Evolutionary conservation across 2,113 vertebrate genomes (phyloP).

Genomic region (Tragelaphus imberbis): DNA sequence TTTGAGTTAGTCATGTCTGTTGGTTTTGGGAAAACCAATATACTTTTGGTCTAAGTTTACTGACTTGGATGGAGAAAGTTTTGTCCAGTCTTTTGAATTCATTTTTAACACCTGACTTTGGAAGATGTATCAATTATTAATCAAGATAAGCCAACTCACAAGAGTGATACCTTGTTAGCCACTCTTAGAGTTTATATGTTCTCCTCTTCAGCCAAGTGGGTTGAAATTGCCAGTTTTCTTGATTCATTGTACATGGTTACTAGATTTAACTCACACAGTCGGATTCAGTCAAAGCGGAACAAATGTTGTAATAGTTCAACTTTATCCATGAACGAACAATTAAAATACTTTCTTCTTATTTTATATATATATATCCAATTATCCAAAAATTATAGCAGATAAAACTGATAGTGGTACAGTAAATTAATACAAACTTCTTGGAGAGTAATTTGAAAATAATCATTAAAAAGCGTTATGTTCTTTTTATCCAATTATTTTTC

Average conservation of each 20-base stretch:
- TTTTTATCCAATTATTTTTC: not conserved
- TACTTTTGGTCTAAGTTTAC: slow-evolving; percentile 1
- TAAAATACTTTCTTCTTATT: not conserved
- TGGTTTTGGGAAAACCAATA: not conserved
- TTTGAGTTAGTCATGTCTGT: not conserved
- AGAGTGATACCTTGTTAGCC: not conserved
- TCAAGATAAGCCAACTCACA: not conserved
- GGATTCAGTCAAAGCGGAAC: not conserved
- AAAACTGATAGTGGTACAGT: not conserved
- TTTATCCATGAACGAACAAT: not conserved
- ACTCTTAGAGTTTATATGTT: not conserved
- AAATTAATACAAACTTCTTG: not conserved
- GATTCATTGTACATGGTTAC: not conserved
- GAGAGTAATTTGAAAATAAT: not conserved
- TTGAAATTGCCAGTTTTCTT: not conserved
- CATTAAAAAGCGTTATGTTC: not conserved
- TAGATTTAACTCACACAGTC: not conserved
- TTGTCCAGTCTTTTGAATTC: not conserved
- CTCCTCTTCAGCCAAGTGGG: not conserved
- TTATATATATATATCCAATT: not conserved
- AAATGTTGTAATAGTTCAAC: not conserved
- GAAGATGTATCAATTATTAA: not conserved
- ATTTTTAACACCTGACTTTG: not conserved
- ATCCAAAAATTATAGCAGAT: slow-evolving; percentile 1
- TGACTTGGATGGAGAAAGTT: not conserved